Conservation (phyloP, 2,797 vertebrate genomes). For the Eulemur albifrons region DNA sequence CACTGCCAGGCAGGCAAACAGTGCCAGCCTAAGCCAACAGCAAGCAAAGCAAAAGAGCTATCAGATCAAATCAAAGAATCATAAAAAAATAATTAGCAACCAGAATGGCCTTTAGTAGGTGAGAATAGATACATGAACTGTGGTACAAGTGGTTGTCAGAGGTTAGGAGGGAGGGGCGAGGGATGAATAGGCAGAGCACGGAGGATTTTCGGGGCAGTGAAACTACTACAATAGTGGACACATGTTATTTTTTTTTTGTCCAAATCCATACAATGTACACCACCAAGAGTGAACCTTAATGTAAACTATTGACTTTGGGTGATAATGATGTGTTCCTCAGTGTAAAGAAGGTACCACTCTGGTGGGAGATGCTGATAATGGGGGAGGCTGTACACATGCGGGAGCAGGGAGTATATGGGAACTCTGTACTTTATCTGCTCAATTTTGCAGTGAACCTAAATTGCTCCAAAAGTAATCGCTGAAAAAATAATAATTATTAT, state of each 20-base stretch:
- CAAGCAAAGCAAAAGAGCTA: not conserved
- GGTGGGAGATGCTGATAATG: not conserved
- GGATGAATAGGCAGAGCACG: not conserved
- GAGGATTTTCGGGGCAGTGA: not conserved
- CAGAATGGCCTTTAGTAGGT: not conserved
- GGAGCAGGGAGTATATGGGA: not conserved
- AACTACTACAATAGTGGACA: not conserved
- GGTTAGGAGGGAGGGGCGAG: not conserved
- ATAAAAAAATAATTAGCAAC: not conserved
- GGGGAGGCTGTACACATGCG: fast-evolving
- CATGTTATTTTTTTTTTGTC: not conserved
- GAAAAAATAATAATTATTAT: not conserved
- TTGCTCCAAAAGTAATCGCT: not conserved
- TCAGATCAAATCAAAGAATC: not conserved
- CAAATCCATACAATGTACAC: not conserved
- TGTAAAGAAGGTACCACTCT: fast-evolving
- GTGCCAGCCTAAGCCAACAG: not conserved
- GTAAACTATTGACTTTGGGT: too few relatives aligned
- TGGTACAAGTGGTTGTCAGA: not conserved
- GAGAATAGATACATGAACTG: not conserved
- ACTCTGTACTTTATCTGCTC: not conserved
- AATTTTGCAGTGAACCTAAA: not conserved
- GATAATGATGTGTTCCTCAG: not conserved
- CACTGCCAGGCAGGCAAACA: too few relatives aligned
- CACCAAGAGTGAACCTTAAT: not conserved